Base-by-base conservation (phyloP, 2,113 vertebrate genomes). In the Microtus richardsoni region DNA sequence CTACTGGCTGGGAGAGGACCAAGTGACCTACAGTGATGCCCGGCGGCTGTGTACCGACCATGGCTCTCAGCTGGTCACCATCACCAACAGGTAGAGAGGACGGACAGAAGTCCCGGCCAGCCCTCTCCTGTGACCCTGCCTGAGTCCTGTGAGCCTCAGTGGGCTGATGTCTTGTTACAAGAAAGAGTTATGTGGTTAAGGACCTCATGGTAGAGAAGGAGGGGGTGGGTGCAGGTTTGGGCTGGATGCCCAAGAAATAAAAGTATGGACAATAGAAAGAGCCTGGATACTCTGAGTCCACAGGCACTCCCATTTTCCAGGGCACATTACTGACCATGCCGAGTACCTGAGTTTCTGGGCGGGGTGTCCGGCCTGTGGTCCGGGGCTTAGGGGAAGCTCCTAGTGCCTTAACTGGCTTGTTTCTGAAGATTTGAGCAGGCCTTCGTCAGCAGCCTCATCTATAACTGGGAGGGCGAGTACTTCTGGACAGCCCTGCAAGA, bases 371-470 rank as follows among this genome's bases (percentile, higher is more conserved):
- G 70, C 39, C 77, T 14, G 1, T 33, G 49, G 77, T 33, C 33
- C n/a, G 0, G 5, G n/a, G 17, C 26, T 2, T 2, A 10, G 64
- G 19, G 24, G 24, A 58, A 58, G 68, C n/a, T 10, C 2, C 68
- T 19, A 3, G 44, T n/a, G 14, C 49, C 79, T 14, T 70, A 66
- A 80, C 71, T n/a, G 60, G 68, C 39, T 33, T 22, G 17, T 85
- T 70, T 47, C 47, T 41, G 4, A 95, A 99, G 99, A 98, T 99
- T 99, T 0, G 99, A 99, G 94, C 99, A 99, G 98, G 99, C 99
- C 2, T 99, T 99, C 0, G 98, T 99, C 96, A 99, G 98, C 98
- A 99, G 99, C 97, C 98, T 99, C 96, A 98, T 99, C 98, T 99
- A 99, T 0, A 99, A 98, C 41, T 99, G 99, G 96, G 99, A 99